Base-by-base conservation (phyloP, 1,140 invertebrate genomes). In the Babylonia areolata region DNA sequence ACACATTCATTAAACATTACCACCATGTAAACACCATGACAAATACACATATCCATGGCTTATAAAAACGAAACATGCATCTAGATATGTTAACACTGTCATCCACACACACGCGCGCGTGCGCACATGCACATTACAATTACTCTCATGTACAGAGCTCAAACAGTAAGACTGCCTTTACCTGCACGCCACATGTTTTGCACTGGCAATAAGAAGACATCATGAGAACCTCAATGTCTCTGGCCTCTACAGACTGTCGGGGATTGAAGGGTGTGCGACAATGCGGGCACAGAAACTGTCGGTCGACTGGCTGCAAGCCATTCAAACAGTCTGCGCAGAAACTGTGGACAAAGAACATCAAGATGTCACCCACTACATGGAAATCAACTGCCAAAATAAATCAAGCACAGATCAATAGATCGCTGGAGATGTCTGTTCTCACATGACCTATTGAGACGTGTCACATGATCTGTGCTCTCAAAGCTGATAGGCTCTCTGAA, bases 171-270 rank as follows among this genome's bases (percentile, higher is more conserved):
- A n/a, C 20, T 42, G 12, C 23, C 33, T 31, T 69, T 83, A 91
- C 90, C 83, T 86, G 39, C n/a, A 82, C 35, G 17, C 75, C 40
- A 86, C 90, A 91, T 85, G 84, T 89, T 84, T 80, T 87, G 77
- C 90, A 91, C 5, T 71, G 73, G 28, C 81, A 73, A 79, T 81
- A 64, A 31, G 71, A 71, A 3, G 77, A 80, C 28, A 58, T 87
- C 69, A 90, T 86, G 1, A 73, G 46, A 35, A 71, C 83, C 31
- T 84, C 46, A n/a, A 90, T 54, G 35, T 90, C 90, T 20, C 33
- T 84, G 28, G 88, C 90, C 71, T 71, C 46, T 12, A 40, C 33
- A 35, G 85, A 51, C 1, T 85, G 82, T 58, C 35, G 31, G 9
- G 80, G 85, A 42, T 86, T 78, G 85, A 89, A 89, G 28, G 69